Evolutionary conservation across 2,113 vertebrate genomes (phyloP).

Genomic region (Gorsachius goisagi): DNA sequence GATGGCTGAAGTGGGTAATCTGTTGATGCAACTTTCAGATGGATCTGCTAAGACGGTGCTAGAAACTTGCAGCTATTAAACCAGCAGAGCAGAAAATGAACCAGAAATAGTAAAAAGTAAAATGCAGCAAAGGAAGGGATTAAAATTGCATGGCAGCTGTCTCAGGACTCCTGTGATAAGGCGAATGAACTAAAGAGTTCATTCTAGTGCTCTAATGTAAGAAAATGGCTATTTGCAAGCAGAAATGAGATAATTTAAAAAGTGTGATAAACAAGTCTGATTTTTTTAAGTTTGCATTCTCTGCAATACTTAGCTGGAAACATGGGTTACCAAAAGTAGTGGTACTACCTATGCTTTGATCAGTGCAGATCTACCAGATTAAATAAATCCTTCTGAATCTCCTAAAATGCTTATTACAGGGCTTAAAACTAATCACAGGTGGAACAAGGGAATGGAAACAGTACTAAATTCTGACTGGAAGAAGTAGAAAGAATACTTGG

Average conservation of each 20-base stretch:
- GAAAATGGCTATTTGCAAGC: conserved; percentile 15
- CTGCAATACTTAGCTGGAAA: neutral
- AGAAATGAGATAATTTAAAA: conserved; percentile 38
- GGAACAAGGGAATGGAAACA: neutral
- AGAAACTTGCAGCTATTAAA: conserved; percentile 59
- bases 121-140: conserved; percentile 20
- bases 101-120: conserved; percentile 33
- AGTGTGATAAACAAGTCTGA: neutral
- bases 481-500: neutral
- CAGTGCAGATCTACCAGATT: neutral
- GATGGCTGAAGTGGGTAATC: neutral
- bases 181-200: conserved; percentile 23
- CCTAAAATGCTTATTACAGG: neutral
- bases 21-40: neutral
- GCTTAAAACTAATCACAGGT: neutral
- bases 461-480: neutral
- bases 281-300: neutral
- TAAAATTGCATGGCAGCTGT: conserved; percentile 54
- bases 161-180: conserved; percentile 53
- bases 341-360: neutral
- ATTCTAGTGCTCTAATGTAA: conserved; percentile 7
- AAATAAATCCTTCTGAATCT: neutral
- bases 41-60: conserved; percentile 22
- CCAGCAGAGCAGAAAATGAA: conserved; percentile 69
- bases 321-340: neutral